A percentile compares a stretch with the other conserved stretches of the same genome.
These are phyloP conservation scores for Synchiropus splendidus DNA, from an alignment of 2,113 vertebrate genomes.

Conservation along the genomic window DNA sequence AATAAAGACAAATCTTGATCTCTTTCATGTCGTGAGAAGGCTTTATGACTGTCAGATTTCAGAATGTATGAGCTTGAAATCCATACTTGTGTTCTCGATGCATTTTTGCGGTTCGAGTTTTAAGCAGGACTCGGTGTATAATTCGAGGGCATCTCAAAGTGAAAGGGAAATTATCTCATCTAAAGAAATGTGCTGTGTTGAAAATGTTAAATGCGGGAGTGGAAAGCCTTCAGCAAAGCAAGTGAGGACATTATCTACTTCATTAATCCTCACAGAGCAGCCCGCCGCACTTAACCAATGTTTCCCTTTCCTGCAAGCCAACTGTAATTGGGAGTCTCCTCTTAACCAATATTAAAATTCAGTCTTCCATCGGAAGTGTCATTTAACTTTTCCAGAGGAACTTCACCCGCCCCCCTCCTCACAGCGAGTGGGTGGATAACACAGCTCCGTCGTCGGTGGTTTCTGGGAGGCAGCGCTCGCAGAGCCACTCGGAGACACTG, in stretches of 20 bases:
- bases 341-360: slow-evolving; percentile 30
- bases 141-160: slow-evolving; percentile 34
- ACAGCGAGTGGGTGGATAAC: slow-evolving; percentile 29
- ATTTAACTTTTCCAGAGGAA: slow-evolving; percentile 27
- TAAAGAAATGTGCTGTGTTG: slow-evolving; percentile 23
- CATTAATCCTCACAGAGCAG: slow-evolving; percentile 33
- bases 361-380: slow-evolving; percentile 20
- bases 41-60: no score
- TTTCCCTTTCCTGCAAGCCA: slow-evolving; percentile 9
- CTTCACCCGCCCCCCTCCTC: background rate
- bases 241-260: slow-evolving; percentile 26
- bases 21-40: no score
- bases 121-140: slow-evolving; percentile 17
- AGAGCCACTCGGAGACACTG: slow-evolving; percentile 18
- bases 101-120: no score
- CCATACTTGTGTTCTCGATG: no score
- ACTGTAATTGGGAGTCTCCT: slow-evolving; percentile 5
- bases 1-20: no score
- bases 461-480: slow-evolving; percentile 31
- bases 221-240: slow-evolving; percentile 33
- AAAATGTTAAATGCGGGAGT: slow-evolving; percentile 36
- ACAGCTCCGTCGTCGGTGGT: slow-evolving; percentile 30
- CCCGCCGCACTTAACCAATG: slow-evolving; percentile 5
- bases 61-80: no score
- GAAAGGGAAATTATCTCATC: slow-evolving; percentile 36